Evolutionary conservation across 2,113 vertebrate genomes (phyloP).

Genomic region (Misgurnus anguillicaudatus): DNA sequence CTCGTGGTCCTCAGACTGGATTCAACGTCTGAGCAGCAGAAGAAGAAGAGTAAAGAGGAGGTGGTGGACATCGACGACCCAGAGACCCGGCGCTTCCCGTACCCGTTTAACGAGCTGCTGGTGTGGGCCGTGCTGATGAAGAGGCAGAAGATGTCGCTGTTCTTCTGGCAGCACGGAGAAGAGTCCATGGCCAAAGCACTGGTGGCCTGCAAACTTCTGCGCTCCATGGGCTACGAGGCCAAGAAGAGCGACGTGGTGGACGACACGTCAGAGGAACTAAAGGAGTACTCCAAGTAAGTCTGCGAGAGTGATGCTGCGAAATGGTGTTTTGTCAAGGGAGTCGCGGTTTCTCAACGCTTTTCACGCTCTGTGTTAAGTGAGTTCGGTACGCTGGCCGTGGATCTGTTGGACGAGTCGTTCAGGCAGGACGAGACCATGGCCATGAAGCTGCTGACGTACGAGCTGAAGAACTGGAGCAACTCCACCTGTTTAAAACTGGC

Average conservation of each 20-base stretch:
- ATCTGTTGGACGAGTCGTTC: conserved; percentile 95
- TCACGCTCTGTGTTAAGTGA: conserved; percentile 76
- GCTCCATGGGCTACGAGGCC: conserved; percentile 95
- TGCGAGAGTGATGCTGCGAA: neutral
- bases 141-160: conserved; percentile 96
- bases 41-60: conserved; percentile 95
- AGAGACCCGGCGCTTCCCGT: conserved; percentile 91
- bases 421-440: conserved; percentile 98
- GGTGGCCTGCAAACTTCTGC: conserved; percentile 94
- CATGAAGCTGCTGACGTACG: conserved; percentile 98
- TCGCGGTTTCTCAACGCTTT: neutral
- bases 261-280: conserved; percentile 94
- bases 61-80: conserved; percentile 98
- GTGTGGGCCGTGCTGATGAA: conserved; percentile 99
- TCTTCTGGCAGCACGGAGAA: conserved; percentile 98
- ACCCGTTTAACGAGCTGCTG: conserved; percentile 95
- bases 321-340: no score
- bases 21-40: conserved; percentile 82
- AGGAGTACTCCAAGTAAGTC: conserved; percentile 91
- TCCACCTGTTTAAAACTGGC: conserved; percentile 96
- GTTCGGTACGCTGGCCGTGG: conserved; percentile 94
- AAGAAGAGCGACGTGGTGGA: conserved; percentile 98
- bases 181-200: conserved; percentile 98
- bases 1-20: conserved; percentile 63
- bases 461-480: conserved; percentile 99